A percentile compares a stretch with the other conserved stretches of the same genome.
phyloP scores from a whole-genome alignment of 2,797 vertebrate species.

The Rhabdomys pumilio region DNA sequence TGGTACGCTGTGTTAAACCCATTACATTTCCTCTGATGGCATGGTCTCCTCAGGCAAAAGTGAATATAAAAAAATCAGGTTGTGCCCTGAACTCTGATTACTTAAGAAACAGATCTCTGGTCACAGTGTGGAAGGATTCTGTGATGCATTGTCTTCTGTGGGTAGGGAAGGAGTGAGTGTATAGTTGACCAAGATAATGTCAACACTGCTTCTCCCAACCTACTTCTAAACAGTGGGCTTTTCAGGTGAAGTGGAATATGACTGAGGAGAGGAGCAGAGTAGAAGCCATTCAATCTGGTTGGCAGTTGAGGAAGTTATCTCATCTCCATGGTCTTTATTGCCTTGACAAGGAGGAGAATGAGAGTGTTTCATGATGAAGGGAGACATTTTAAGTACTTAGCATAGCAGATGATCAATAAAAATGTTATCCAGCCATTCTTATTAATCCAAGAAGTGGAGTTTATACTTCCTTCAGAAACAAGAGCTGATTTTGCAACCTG shows the following conservation, averaged over 20 bases:
- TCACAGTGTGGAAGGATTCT: neutral
- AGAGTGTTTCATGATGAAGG: neutral
- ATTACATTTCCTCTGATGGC: neutral
- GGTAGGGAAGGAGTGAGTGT: neutral
- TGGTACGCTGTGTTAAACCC: neutral
- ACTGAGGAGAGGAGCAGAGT: neutral
- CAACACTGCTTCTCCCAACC: neutral
- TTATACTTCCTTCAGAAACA: neutral
- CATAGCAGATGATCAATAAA: conserved; percentile 46
- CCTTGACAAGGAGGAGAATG: conserved; percentile 6
- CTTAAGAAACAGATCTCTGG: neutral
- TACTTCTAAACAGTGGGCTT: neutral
- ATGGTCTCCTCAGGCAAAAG: neutral
- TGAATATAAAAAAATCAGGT: neutral
- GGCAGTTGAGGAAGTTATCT: neutral
- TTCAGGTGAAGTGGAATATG: neutral
- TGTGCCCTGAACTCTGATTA: conserved; percentile 29
- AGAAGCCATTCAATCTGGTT: too few species aligned
- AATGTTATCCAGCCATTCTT: neutral
- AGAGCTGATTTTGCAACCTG: neutral
- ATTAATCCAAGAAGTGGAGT: neutral
- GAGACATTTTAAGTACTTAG: conserved; percentile 22
- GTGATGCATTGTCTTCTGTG: conserved; percentile 24
- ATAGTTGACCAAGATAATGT: neutral
- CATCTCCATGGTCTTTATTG: neutral